These are phyloP conservation scores for Oasisia sp. DNA, from an alignment of 2,888 invertebrate species.

Conservation along the genomic window DNA sequence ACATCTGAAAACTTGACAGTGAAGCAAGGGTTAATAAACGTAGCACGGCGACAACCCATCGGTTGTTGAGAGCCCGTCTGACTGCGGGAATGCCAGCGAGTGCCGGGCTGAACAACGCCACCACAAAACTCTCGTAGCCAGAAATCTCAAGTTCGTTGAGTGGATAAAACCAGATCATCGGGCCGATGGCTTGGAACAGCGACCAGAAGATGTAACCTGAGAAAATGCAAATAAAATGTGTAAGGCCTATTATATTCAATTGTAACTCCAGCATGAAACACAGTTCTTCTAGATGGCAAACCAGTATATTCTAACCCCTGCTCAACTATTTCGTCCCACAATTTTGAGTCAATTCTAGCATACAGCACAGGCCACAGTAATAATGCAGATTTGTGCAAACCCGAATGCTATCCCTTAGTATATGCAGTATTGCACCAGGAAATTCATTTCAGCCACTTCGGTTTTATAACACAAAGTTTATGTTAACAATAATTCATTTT, in stretches of 20 bases:
- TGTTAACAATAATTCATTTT: no score
- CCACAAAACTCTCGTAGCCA: constrained; percentile 64
- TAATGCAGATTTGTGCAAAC: no score
- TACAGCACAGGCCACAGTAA: no score
- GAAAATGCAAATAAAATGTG: background rate
- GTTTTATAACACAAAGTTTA: no score
- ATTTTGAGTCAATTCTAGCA: no score
- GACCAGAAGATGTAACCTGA: constrained; percentile 65
- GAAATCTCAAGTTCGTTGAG: constrained; percentile 65
- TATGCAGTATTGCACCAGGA: no score
- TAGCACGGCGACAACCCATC: constrained; percentile 48
- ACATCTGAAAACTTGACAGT: constrained; percentile 62
- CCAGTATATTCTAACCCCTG: no score
- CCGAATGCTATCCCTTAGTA: no score
- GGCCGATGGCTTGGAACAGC: constrained; percentile 62
- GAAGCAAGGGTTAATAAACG: constrained; percentile 51
- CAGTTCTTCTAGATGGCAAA: no score
- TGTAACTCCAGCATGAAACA: no score
- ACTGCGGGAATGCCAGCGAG: constrained; percentile 37
- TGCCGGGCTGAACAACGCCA: constrained; percentile 58
- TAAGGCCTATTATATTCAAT: constrained; percentile 33
- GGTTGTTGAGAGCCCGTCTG: background rate
- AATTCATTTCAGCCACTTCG: no score
- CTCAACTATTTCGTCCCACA: no score
- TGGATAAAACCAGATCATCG: constrained; percentile 67